These are phyloP conservation scores for Pachyramphus minor DNA, from an alignment of 2,113 vertebrate species.

Conservation along the genomic window DNA sequence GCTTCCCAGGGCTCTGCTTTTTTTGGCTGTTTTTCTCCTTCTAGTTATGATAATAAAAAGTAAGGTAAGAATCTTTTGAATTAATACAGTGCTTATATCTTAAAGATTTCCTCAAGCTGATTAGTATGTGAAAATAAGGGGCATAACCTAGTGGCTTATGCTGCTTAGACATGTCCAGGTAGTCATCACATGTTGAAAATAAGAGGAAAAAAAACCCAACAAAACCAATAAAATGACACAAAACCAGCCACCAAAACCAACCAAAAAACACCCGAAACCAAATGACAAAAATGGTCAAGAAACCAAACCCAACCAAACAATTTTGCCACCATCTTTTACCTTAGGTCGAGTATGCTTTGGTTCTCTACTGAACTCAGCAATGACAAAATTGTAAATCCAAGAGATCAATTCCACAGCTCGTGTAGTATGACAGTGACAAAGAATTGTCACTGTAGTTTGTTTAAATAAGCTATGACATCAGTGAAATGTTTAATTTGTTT, in stretches of 20 bases:
- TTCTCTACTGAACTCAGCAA: not conserved
- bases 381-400: not conserved
- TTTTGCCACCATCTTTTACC: not conserved
- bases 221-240: not conserved
- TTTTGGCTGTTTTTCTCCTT: not conserved
- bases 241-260: not conserved
- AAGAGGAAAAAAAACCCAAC: not conserved
- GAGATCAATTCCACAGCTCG: not conserved
- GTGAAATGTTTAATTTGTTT: not conserved
- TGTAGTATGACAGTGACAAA: not conserved
- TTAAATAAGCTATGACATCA: not conserved
- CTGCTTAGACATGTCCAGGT: not conserved
- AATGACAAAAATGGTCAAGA: not conserved
- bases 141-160: not conserved
- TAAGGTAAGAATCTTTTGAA: not conserved
- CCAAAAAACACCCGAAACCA: not conserved
- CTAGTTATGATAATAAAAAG: not conserved
- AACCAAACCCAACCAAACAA: not conserved
- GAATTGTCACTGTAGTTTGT: not conserved
- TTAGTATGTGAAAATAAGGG: not conserved
- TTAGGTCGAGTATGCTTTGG: fast-evolving
- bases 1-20: not conserved
- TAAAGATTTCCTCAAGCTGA: not conserved
- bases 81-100: not conserved
- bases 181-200: not conserved